These are phyloP conservation scores for Cephalopachus bancanus DNA, from an alignment of 2,797 vertebrate genomes.

Conservation along the genomic window DNA sequence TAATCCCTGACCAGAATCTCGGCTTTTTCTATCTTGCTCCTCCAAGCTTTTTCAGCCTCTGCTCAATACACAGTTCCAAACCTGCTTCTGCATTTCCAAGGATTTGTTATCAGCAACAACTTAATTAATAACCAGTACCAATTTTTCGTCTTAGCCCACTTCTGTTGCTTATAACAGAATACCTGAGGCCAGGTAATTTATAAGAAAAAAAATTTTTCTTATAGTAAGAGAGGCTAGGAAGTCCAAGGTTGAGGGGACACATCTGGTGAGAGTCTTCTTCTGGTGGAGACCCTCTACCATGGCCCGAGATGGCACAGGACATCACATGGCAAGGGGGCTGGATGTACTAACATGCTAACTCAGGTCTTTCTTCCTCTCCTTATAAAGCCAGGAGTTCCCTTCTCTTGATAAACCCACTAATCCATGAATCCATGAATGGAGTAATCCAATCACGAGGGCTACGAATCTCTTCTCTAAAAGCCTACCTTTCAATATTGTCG, in stretches of 20 bases:
- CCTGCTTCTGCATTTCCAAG: not conserved
- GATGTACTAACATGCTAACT: not conserved
- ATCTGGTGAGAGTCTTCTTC: not conserved
- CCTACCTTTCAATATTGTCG: not conserved
- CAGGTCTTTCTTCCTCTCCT: not conserved
- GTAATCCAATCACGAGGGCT: not conserved
- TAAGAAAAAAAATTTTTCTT: not conserved
- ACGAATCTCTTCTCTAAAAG: not conserved
- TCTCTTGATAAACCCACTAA: too few species aligned
- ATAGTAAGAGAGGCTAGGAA: not conserved
- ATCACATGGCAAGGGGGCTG: not conserved
- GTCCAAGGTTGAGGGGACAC: not conserved
- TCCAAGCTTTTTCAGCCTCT: not conserved
- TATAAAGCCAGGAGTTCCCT: not conserved
- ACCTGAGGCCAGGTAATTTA: not conserved
- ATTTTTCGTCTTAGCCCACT: not conserved
- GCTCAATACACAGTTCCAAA: not conserved
- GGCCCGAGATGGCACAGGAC: not conserved
- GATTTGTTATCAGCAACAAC: not conserved
- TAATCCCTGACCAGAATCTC: not conserved
- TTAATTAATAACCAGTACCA: not conserved
- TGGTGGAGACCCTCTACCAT: not conserved
- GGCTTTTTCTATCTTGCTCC: not conserved
- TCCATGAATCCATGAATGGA: not conserved
- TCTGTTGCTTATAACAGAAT: not conserved